A percentile compares a stretch with the other conserved stretches of the same genome.
These are phyloP conservation scores for Vimba vimba DNA, from an alignment of 2,113 vertebrate genomes.

Conservation along the genomic window DNA sequence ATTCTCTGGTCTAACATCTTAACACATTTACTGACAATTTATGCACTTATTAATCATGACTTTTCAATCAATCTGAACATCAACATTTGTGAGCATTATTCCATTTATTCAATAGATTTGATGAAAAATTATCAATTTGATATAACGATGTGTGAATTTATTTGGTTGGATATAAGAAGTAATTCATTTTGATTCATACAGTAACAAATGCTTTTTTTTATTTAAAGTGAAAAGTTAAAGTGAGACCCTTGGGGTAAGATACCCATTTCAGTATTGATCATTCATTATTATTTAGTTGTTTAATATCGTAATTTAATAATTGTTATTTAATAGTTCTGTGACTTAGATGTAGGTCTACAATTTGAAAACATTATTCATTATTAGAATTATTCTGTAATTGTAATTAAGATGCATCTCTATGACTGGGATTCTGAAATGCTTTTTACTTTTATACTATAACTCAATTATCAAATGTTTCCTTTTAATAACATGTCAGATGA, in stretches of 20 bases:
- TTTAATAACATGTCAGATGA: no score
- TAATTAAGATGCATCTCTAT: no score
- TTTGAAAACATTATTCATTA: no score
- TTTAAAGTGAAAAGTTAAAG: no score
- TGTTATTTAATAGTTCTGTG: no score
- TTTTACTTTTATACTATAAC: neutral
- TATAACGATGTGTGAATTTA: neutral
- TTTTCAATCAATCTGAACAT: neutral
- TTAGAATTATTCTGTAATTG: no score
- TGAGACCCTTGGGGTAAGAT: no score
- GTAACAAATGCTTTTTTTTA: neutral
- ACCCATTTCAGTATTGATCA: no score
- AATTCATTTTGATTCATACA: neutral
- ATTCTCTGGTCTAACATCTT: neutral
- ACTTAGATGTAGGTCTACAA: no score
- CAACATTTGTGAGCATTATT: neutral
- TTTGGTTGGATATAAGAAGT: neutral
- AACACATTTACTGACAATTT: neutral
- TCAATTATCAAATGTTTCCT: no score
- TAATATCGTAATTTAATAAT: no score
- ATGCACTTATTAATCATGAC: neutral
- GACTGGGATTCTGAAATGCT: neutral
- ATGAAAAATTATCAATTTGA: neutral
- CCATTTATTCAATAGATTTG: neutral
- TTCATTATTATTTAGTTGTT: no score